These are phyloP conservation scores for Lithobius niger DNA, from an alignment of 1,140 invertebrate species.

Conservation along the genomic window DNA sequence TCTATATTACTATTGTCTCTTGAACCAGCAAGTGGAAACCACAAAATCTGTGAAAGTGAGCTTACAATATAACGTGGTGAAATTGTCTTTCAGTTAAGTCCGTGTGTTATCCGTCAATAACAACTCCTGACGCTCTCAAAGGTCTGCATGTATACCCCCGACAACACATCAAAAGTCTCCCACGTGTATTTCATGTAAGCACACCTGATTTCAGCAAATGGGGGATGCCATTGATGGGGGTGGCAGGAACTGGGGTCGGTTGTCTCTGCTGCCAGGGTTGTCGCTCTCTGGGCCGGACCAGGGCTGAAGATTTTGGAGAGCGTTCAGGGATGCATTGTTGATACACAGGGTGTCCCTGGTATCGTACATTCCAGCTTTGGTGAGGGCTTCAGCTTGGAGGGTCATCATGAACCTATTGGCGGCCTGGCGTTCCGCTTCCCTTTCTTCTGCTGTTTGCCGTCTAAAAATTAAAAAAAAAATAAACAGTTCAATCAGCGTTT, in stretches of 20 bases:
- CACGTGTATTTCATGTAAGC: too few species aligned
- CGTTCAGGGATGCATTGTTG: constrained; percentile 45
- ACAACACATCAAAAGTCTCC: too few species aligned
- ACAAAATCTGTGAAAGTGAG: too few species aligned
- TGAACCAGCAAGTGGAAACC: too few species aligned
- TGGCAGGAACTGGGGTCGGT: constrained; percentile 12
- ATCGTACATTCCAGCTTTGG: constrained; percentile 55
- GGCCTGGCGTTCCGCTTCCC: constrained; percentile 90
- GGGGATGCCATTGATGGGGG: constrained; percentile 19
- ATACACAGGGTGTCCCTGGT: constrained; percentile 36
- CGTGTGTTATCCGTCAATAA: too few species aligned
- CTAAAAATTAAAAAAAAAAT: constrained; percentile 43
- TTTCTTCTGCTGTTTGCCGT: constrained; percentile 90
- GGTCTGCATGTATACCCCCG: too few species aligned
- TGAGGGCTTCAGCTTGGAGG: constrained; percentile 81
- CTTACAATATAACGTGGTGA: too few species aligned
- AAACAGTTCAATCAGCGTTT: too few species aligned
- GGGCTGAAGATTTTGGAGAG: constrained; percentile 76
- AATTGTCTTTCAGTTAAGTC: too few species aligned
- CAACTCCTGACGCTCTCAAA: too few species aligned
- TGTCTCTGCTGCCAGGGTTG: constrained; percentile 9
- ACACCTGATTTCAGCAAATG: constrained; percentile 20
- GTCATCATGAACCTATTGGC: constrained; percentile 91
- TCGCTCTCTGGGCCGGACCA: constrained; percentile 53
- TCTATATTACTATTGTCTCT: too few species aligned